Base-by-base conservation (phyloP, 2,113 vertebrate genomes). In the Haliaeetus leucogaster region DNA sequence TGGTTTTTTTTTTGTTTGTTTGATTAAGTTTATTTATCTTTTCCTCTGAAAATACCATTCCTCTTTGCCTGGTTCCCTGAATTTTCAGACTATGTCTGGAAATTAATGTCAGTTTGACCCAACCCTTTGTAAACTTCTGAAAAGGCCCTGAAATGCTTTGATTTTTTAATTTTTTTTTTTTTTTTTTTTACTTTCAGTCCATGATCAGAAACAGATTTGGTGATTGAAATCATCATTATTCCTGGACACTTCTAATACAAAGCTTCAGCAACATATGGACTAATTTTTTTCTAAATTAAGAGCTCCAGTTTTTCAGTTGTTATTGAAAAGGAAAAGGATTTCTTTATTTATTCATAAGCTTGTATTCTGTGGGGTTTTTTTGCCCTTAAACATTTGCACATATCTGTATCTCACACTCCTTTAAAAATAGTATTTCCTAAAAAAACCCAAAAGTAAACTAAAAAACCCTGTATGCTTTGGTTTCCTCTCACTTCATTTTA, bases 381-480 rank as follows among this genome's bases (percentile, higher is more conserved):
- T 38, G 0, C 2, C 4, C 10, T 89, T 62, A 86, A 53, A 38
- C 8, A 40, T 65, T 87, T 79, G 9, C 11, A n/a, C 14, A 25
- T 45, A 34, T 8, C 1, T 34, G 2, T 43, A 84, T 36, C 6
- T 78, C 5, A 45, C 14, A 9, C 1, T 43, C 16, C 6, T 62
- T 53, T 43, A 25, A 74, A 86, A 70, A 23, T 9, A 81, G 8
- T 36, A 27, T 48, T 65, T 53, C 13, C 8, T 29, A 25, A 62
- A 93, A 36, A 50, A 12, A 0, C 0, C 0, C 5, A 9, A 40
- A 16, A 56, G 4, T 30, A 48, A 70, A 27, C 10, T 72, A 30
- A 55, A 56, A 91, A 58, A 1, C 0, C 8, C 2, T 22, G 5
- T 20, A 48, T 55, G 4, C 1, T 47, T 82, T 29, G 1, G 1